Percentiles rank a stretch among this genome's conserved stretches.
These are phyloP conservation scores for Eupithecia vulgata DNA, from an alignment of 2,888 invertebrate genomes.

Conservation along the genomic window DNA sequence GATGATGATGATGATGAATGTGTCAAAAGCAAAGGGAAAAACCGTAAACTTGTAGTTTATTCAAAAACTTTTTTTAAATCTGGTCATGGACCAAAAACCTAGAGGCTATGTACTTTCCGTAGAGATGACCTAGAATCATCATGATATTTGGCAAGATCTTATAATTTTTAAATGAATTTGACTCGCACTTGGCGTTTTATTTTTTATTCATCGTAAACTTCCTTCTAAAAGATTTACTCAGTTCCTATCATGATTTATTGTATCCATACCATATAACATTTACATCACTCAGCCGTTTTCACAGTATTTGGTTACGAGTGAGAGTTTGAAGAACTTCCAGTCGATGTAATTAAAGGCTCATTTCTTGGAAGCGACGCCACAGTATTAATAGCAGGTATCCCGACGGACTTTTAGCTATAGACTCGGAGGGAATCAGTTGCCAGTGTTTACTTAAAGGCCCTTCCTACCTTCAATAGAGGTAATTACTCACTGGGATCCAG, in stretches of 20 bases:
- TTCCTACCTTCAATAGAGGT: background rate
- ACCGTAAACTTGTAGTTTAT: too few species aligned
- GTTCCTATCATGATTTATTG: background rate
- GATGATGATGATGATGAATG: too few species aligned
- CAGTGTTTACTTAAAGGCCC: background rate
- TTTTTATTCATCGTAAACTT: background rate
- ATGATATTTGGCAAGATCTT: too few species aligned
- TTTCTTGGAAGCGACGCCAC: background rate
- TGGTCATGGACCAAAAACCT: too few species aligned
- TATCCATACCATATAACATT: background rate
- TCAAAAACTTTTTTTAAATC: too few species aligned
- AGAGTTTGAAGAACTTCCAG: background rate
- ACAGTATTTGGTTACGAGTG: constrained; percentile 2
- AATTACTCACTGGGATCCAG: background rate
- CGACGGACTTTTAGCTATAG: background rate
- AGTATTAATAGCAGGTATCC: background rate
- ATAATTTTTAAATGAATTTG: too few species aligned
- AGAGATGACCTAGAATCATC: too few species aligned
- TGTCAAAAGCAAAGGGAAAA: too few species aligned
- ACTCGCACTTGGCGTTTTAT: too few species aligned
- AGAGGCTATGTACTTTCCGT: too few species aligned
- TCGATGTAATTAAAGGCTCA: background rate
- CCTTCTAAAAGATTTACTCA: background rate
- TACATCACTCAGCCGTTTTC: background rate
- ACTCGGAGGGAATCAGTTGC: background rate